Conservation (phyloP, 2,888 invertebrate species). For the Neocrepidodera transversa region DNA sequence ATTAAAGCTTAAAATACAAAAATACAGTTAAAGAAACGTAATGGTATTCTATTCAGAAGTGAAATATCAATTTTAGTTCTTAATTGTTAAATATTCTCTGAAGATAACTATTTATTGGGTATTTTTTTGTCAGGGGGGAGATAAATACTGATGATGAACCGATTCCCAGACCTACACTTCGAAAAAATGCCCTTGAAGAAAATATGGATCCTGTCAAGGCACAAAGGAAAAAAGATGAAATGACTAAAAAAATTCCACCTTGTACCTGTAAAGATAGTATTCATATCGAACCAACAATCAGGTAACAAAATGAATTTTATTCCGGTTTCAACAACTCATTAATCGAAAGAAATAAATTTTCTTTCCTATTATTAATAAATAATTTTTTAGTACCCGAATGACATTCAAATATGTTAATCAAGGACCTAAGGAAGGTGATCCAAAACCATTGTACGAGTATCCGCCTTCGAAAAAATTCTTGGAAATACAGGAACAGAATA, state of each 20-base stretch:
- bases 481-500: slow-evolving; percentile 40
- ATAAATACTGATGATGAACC: not conserved
- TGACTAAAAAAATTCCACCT: slow-evolving; percentile 27
- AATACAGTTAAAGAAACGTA: too few species aligned
- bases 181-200: not conserved
- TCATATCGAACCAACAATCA: slow-evolving; percentile 43
- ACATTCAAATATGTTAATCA: slow-evolving; percentile 36
- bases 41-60: too few species aligned
- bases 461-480: slow-evolving; percentile 45
- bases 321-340: not conserved
- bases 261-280: slow-evolving; percentile 38
- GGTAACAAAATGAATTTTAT: slow-evolving; percentile 29
- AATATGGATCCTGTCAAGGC: not conserved
- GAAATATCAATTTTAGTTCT: too few species aligned
- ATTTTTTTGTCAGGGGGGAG: too few species aligned
- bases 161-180: not conserved
- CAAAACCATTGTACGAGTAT: slow-evolving; percentile 5
- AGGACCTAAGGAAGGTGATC: slow-evolving; percentile 27
- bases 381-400: slow-evolving; percentile 39
- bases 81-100: too few species aligned
- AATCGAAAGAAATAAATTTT: too few species aligned
- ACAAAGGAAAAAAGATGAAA: slow-evolving; percentile 27
- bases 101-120: too few species aligned
- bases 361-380: not conserved
- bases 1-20: too few species aligned